Percentiles rank a stretch among this genome's conserved stretches.
phyloP scores from a whole-genome alignment of 2,113 vertebrate genomes.

The Atractosteus spatula region DNA sequence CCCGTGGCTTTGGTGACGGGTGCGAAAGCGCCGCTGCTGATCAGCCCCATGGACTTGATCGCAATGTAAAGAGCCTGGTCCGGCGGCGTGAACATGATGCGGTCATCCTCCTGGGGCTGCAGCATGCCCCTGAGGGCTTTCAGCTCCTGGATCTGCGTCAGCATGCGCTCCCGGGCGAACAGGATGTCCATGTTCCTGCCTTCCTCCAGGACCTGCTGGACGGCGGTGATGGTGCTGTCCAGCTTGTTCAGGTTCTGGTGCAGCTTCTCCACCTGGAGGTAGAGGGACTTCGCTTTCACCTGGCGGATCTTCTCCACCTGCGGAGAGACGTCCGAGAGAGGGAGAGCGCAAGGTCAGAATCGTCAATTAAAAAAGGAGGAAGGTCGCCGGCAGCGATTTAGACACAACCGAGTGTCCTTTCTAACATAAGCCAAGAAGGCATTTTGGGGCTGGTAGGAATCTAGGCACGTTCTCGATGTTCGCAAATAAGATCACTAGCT shows the following conservation, averaged over 20 bases:
- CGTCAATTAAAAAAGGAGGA: neutral
- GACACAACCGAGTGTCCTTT: no score
- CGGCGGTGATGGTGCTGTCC: slow-evolving; percentile 91
- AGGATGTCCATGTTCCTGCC: slow-evolving; percentile 88
- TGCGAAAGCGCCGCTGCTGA: slow-evolving; percentile 93
- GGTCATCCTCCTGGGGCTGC: slow-evolving; percentile 92
- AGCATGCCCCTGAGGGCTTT: slow-evolving; percentile 84
- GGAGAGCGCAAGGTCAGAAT: neutral
- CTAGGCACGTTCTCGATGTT: no score
- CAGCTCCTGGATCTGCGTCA: slow-evolving; percentile 95
- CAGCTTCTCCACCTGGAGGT: slow-evolving; percentile 94
- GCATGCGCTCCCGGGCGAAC: slow-evolving; percentile 89
- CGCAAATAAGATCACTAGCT: no score
- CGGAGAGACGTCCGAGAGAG: neutral
- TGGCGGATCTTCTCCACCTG: slow-evolving; percentile 98
- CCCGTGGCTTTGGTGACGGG: slow-evolving; percentile 91
- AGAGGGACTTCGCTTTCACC: slow-evolving; percentile 95
- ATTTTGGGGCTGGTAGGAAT: neutral
- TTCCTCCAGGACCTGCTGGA: slow-evolving; percentile 92
- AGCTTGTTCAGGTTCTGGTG: slow-evolving; percentile 92
- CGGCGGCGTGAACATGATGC: slow-evolving; percentile 92
- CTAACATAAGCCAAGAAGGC: neutral
- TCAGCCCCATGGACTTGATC: slow-evolving; percentile 91
- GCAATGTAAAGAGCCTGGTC: slow-evolving; percentile 89
- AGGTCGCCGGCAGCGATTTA: no score